Base-by-base conservation (phyloP, 2,888 invertebrate genomes). In the Cerastoderma edule region DNA sequence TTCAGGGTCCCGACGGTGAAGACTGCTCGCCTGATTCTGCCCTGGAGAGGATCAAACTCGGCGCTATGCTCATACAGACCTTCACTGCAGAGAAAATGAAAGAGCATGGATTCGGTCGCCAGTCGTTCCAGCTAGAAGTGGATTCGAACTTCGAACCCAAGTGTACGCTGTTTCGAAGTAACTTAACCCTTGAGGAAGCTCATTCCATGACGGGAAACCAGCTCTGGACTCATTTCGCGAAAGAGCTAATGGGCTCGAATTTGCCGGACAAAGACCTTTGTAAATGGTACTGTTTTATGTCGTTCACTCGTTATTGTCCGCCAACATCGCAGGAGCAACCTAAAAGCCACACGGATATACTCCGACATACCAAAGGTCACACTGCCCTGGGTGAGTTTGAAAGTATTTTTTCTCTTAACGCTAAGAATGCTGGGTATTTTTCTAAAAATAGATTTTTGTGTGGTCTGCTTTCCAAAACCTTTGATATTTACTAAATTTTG, bases 231-330 rank as follows among this genome's bases (percentile, higher is more conserved):
- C 93, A 95, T 90, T 95, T 97, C 91, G 98, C 96, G 0, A 94
- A 96, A 83, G 98, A 98, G 93, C 93, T 98, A 56, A 95, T 97
- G 95, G 95, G 88, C 44, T 95, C 89, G 39, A 75, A 84, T 68
- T 88, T 90, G 67, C 46, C 72, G 0, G 94, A 95, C 80, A 94
- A 95, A 84, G 87, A 89, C 28, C 72, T 81, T 50, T 94, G 96
- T 83, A 99, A 98, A 92, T 98, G 96, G 94, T 94, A 98, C 72
- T 97, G 96, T 0, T 98, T 98, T 90, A 94, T 98, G 83, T 96
- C 97, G 0, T 97, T 97, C 92, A 97, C 98, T 0, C 94, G 95
- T 87, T 97, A 96, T 92, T 94, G 95, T 87, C 95, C 95, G 5
- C 88, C 89, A 32, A 65, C 72, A 13, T 80, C 80, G 19, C 85